These are phyloP conservation scores for Scomberomorus guttatus DNA, from an alignment of 2,797 vertebrate genomes.

Conservation along the genomic window DNA sequence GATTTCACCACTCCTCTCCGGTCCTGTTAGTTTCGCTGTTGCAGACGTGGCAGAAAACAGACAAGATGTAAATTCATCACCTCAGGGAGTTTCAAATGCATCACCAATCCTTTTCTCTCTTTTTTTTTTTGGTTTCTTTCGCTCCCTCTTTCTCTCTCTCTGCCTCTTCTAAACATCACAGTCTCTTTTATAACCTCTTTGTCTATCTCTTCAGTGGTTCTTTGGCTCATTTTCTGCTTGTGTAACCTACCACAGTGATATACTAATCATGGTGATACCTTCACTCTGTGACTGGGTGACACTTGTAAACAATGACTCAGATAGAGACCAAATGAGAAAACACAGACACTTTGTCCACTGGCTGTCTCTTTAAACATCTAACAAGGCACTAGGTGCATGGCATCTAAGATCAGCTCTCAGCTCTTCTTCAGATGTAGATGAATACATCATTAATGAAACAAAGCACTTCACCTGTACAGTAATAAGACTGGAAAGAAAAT, in stretches of 20 bases:
- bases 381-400: constrained; percentile 7
- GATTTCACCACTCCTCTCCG: constrained; percentile 58
- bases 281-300: constrained; percentile 43
- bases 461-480: constrained; percentile 29
- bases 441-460: constrained; percentile 48
- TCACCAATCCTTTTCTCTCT: constrained; percentile 43
- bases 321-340: constrained; percentile 36
- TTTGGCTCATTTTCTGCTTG: constrained; percentile 36
- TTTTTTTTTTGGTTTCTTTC: constrained; percentile 26
- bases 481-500: constrained; percentile 26
- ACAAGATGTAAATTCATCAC: constrained; percentile 76
- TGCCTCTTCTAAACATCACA: constrained; percentile 40
- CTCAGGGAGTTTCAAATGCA: constrained; percentile 72
- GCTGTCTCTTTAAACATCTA: constrained; percentile 43
- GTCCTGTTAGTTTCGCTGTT: constrained; percentile 68
- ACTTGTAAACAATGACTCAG: constrained; percentile 62
- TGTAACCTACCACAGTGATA: constrained; percentile 41
- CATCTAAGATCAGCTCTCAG: constrained; percentile 32
- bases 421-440: constrained; percentile 30
- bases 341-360: constrained; percentile 26
- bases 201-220: constrained; percentile 35
- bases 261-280: constrained; percentile 47
- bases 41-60: constrained; percentile 78
- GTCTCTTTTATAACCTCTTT: constrained; percentile 38
- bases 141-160: constrained; percentile 9